Base-by-base conservation (phyloP, 53 echinoderm and acorn worm species). In the Patiria pectinifera region DNA sequence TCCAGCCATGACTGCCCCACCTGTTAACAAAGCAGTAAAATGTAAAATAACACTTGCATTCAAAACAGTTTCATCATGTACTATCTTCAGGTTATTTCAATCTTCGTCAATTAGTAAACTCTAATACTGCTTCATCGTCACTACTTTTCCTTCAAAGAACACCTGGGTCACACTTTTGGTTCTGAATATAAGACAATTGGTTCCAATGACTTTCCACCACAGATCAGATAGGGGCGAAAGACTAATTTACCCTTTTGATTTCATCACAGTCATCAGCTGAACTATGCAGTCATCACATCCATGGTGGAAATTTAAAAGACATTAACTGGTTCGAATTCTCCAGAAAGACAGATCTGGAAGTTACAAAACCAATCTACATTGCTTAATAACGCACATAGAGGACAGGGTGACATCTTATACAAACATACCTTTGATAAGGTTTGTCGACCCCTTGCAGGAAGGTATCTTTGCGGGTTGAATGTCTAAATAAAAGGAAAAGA, bases 221-320 rank as follows among this genome's bases (percentile, higher is more conserved):
- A 59, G 48, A 86, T 95, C 95, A 95, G 95, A 88, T 95, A 95
- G 96, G 96, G 90, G 96, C 94, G 93, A 96, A 96, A 96, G 94
- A 94, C 96, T 89, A 89, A 83, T 59, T 82, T 75, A 71, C 89
- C 70, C 71, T 89, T n/a, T n/a, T 11, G 47, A 58, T 48, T 89
- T 94, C 92, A 76, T 94, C 94, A 92, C 35, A 49, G 14, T 75
- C 62, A 10, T 96, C 96, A 82, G 96, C 91, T 96, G 96, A 96
- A 96, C 96, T 96, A 96, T 96, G 96, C 86, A 75, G 86, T 92
- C 96, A 96, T 96, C 96, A 94, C 62, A 16, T 89, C 48, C 62
- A 78, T 78, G 86, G 75, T 23, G 49, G 74, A 75, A 86, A 45
- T 71, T 10, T 25, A 0, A 21, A 23, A 5, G 53, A 53, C 1